phyloP scores from a whole-genome alignment of 2,113 vertebrate genomes.

The Coracopsis vasa region DNA sequence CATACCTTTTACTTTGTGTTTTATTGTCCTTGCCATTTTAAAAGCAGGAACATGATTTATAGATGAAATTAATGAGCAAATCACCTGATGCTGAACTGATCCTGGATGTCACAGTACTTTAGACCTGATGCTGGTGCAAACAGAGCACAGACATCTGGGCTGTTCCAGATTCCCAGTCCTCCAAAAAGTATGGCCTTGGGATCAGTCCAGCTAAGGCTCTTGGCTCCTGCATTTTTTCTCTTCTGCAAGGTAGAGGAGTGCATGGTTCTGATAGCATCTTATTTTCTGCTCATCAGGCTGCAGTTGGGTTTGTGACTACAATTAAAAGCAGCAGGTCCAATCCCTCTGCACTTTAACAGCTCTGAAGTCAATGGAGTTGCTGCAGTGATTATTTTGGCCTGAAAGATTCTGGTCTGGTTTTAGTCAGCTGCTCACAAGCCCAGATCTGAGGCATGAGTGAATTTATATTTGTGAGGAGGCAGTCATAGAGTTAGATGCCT shows the following conservation, averaged over 20 bases:
- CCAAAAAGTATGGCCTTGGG: neutral
- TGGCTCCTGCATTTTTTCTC: neutral
- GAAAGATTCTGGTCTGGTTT: neutral
- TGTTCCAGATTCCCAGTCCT: neutral
- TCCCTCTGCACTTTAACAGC: neutral
- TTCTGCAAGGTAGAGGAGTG: neutral
- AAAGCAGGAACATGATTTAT: constrained; percentile 56
- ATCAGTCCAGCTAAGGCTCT: neutral
- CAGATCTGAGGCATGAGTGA: neutral
- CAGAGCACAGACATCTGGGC: neutral
- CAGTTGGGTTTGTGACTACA: neutral
- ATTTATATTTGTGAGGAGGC: neutral
- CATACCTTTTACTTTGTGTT: constrained; percentile 34
- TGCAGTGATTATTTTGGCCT: neutral
- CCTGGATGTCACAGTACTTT: neutral
- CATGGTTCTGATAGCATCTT: neutral
- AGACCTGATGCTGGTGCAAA: neutral
- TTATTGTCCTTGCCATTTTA: constrained; percentile 53
- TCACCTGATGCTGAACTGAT: constrained; percentile 35
- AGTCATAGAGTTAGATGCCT: neutral
- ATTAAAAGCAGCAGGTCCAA: neutral
- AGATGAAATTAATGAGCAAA: constrained; percentile 53
- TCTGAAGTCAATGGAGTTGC: neutral
- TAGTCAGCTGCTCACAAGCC: neutral
- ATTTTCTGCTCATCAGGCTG: neutral